Conservation (phyloP, 2,888 invertebrate genomes). For the Melolontha melolontha region DNA sequence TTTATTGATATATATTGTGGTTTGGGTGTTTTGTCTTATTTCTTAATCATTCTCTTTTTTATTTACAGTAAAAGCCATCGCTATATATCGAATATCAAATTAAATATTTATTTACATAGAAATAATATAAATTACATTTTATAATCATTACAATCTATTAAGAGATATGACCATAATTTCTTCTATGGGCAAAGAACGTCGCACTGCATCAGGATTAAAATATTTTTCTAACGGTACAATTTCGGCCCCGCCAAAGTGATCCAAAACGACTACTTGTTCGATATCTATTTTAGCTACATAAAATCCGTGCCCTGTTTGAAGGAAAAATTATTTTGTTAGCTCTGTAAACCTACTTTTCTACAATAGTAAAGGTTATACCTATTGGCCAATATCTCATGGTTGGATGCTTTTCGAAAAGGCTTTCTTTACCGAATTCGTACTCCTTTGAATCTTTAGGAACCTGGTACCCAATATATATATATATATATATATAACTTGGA, state of each 20-base stretch:
- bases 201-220: conserved; percentile 26
- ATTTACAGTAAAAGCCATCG: too few species aligned
- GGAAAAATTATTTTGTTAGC: conserved; percentile 11
- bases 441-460: conserved; percentile 69
- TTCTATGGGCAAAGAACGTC: not conserved
- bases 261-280: conserved; percentile 78
- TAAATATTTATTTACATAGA: conserved; percentile 6
- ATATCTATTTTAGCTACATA: conserved; percentile 84
- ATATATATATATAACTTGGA: not conserved
- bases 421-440: conserved; percentile 71
- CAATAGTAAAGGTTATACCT: conserved; percentile 62
- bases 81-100: too few species aligned
- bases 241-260: conserved; percentile 85
- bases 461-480: conserved; percentile 62
- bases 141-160: not conserved
- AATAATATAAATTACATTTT: not conserved
- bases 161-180: conserved; percentile 21
- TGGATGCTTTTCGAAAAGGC: conserved; percentile 79
- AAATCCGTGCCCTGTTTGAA: conserved; percentile 76
- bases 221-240: conserved; percentile 72
- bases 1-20: too few species aligned
- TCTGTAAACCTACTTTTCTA: not conserved
- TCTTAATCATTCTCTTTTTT: too few species aligned
- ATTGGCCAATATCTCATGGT: conserved; percentile 76
- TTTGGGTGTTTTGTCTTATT: too few species aligned